Evolutionary conservation across 2,888 invertebrate genomes (phyloP).

Genomic region (Tachina fera): DNA sequence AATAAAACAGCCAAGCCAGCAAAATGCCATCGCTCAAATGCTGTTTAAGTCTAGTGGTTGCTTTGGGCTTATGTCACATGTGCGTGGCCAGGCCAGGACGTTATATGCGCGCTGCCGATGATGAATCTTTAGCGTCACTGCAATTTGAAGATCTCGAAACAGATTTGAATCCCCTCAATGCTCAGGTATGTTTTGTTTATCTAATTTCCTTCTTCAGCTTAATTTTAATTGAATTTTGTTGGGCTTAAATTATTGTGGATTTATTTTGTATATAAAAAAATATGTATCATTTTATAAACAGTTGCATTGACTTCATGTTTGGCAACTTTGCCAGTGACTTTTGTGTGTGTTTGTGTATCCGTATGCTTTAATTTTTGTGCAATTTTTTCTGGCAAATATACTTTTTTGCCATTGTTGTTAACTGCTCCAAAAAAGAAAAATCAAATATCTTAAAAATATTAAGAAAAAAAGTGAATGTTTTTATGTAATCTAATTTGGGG

Average conservation of each 20-base stretch:
- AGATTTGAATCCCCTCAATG: slow-evolving; percentile 81
- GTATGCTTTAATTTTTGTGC: neutral
- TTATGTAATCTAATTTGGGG: neutral
- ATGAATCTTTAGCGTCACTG: slow-evolving; percentile 73
- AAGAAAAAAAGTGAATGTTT: slow-evolving; percentile 34
- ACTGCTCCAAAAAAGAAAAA: neutral
- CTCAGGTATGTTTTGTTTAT: slow-evolving; percentile 78
- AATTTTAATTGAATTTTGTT: slow-evolving; percentile 10
- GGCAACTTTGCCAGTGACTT: slow-evolving; percentile 15
- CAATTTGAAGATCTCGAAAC: slow-evolving; percentile 74
- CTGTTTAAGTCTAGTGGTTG: slow-evolving; percentile 75
- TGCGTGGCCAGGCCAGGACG: slow-evolving; percentile 77
- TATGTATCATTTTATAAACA: neutral
- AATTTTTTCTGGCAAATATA: neutral
- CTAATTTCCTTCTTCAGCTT: neutral
- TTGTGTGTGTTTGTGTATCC: neutral
- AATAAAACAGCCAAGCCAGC: slow-evolving; percentile 27
- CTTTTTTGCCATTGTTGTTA: neutral
- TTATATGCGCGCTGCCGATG: slow-evolving; percentile 77
- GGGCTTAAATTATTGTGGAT: slow-evolving; percentile 14
- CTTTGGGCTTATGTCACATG: slow-evolving; percentile 74
- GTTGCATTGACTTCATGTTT: slow-evolving; percentile 31
- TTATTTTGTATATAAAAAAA: neutral
- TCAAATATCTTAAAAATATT: neutral
- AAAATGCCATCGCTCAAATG: slow-evolving; percentile 79